Evolutionary conservation across 2,797 vertebrate genomes (phyloP).

Genomic region (Enteromius viviparus): DNA sequence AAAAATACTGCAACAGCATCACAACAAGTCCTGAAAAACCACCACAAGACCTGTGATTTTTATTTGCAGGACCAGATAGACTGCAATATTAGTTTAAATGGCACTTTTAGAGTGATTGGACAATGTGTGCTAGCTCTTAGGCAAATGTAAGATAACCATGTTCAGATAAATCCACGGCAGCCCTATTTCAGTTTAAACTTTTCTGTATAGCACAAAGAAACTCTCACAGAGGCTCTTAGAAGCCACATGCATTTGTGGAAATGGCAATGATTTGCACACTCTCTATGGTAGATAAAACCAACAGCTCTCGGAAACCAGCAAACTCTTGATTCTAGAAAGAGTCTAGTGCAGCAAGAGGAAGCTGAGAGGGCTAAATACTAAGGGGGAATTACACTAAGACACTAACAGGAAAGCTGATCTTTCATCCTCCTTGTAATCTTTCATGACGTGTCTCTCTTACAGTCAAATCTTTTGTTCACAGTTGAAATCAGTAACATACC

Average conservation of each 20-base stretch:
- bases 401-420: constrained; percentile 33
- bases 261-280: not conserved
- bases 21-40: not conserved
- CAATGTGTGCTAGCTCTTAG: not conserved
- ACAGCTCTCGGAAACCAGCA: not conserved
- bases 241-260: not conserved
- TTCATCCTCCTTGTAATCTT: constrained; percentile 26
- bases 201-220: not conserved
- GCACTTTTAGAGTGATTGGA: not conserved
- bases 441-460: constrained; percentile 3
- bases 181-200: not conserved
- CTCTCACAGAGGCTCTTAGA: not conserved
- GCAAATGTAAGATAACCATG: not conserved
- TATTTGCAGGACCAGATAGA: not conserved
- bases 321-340: not conserved
- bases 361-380: constrained; percentile 1
- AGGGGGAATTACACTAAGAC: constrained; percentile 25
- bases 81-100: not conserved
- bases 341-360: not conserved
- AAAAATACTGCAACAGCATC: not conserved
- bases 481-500: too few species aligned
- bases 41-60: not conserved
- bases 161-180: not conserved
- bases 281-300: not conserved
- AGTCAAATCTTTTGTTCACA: not conserved